Conservation (phyloP, 1,140 invertebrate genomes). For the Lordiphosa stackelbergi region DNA sequence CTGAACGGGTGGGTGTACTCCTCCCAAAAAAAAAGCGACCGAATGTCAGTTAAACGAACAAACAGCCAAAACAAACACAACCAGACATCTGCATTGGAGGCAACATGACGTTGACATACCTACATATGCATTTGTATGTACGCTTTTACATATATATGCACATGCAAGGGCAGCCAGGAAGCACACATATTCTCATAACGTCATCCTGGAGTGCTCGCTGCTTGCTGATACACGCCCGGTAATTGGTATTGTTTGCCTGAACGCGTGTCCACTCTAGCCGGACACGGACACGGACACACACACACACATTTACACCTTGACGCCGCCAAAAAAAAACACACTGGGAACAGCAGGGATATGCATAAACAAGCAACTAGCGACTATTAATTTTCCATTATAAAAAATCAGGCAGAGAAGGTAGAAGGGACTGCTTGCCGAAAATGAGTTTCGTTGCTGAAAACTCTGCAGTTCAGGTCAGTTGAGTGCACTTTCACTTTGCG, state of each 20-base stretch:
- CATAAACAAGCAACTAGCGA: slow-evolving; percentile 66
- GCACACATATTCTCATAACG: slow-evolving; percentile 44
- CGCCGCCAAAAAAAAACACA: slow-evolving; percentile 10
- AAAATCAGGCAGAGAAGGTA: slow-evolving; percentile 11
- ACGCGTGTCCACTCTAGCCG: slow-evolving; percentile 52
- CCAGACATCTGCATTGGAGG: slow-evolving; percentile 39
- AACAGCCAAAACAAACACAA: slow-evolving; percentile 64
- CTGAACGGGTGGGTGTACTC: slow-evolving; percentile 1
- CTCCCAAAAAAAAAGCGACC: slow-evolving; percentile 42
- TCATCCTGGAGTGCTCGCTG: slow-evolving; percentile 34
- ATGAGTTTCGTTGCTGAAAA: slow-evolving; percentile 2
- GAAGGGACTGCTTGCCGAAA: slow-evolving; percentile 19
- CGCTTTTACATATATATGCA: slow-evolving; percentile 18
- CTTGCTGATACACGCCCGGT: slow-evolving; percentile 54
- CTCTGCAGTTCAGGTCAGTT: slow-evolving; percentile 25
- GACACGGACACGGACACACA: neutral
- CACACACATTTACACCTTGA: slow-evolving; percentile 31
- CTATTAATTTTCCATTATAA: slow-evolving; percentile 69
- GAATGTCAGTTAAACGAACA: slow-evolving; percentile 70
- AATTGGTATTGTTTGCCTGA: slow-evolving; percentile 73
- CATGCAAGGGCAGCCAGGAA: slow-evolving; percentile 44
- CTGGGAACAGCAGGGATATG: slow-evolving; percentile 16
- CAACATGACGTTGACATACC: slow-evolving; percentile 30
- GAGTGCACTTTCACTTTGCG: slow-evolving; percentile 37
- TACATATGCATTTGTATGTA: slow-evolving; percentile 16